Evolutionary conservation across 2,797 vertebrate species (phyloP), one percentile per base, ranked within the genome.

Genomic region (Pangasius macronema): DNA sequence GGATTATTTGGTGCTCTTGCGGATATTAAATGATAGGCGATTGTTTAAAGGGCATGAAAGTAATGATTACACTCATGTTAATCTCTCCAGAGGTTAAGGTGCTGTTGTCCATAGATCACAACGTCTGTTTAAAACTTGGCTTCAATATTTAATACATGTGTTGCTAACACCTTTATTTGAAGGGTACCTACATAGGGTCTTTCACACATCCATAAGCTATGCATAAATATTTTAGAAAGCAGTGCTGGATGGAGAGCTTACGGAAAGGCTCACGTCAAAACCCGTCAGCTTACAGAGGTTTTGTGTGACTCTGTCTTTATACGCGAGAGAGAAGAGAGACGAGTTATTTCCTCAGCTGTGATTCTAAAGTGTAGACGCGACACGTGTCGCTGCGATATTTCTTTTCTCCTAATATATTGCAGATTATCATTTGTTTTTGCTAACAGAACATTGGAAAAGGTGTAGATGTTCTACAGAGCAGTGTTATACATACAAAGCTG

Each of bases 1-100:
- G 88, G 76, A 89, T 87, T 80, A n/a, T n/a, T 83, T 87, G 90
- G 90, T 91, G 90, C 90, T 91, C 55, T 75, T 84, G 33, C 51
- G 59, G 73, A 88, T 70, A 61, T 85, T 82, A 68, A 51, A 33
- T 61, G 55, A n/a, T 49, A 42, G 79, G 16, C n/a, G 9, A 73
- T 59, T 36, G 67, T 73, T 55, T 83, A 61, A 73, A 65, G 42
- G 57, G 67, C 0, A 46, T 85, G 36, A 68, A 85, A 24, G 36
- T 30, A 27, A 68, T 13, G 22, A 57, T 72, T 82, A 27, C 53
- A 39, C 70, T 85, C 68, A 33, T 89, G 70, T 70, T 81, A 80
- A 70, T 63, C 55, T 75, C 53, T 85, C n/a, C 14, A 81, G 72
- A 61, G 53, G 33, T 85, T 42, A 14, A 79, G 88, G 73, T 77